Percentiles rank a stretch among this genome's conserved stretches.
These are phyloP conservation scores for Atethmia centrago DNA, from an alignment of 2,888 invertebrate species.

Conservation along the genomic window DNA sequence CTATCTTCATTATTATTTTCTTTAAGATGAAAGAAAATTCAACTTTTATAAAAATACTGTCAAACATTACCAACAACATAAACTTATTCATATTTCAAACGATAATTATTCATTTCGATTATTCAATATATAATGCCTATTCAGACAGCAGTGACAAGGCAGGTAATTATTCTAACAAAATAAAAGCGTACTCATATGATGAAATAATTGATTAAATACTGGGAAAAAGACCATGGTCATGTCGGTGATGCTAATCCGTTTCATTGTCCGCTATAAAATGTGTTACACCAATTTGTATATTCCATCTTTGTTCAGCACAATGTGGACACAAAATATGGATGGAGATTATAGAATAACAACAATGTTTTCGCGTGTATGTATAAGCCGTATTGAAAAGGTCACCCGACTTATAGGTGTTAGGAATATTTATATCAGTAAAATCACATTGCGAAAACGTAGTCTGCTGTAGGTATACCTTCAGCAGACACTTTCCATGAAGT, in stretches of 20 bases:
- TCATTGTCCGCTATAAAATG: slow-evolving; percentile 52
- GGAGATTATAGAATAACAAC: background rate
- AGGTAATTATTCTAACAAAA: slow-evolving; percentile 17
- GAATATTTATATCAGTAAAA: background rate
- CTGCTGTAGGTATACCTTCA: background rate
- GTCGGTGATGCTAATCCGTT: slow-evolving; percentile 52
- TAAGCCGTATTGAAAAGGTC: background rate
- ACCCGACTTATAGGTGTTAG: background rate
- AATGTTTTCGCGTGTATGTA: background rate
- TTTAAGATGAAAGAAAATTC: background rate
- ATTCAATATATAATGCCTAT: slow-evolving; percentile 2
- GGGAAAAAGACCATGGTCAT: slow-evolving; percentile 54
- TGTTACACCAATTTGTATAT: slow-evolving; percentile 44
- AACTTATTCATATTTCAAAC: background rate
- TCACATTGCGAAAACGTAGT: background rate
- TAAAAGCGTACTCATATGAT: slow-evolving; percentile 29
- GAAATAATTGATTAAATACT: slow-evolving; percentile 65
- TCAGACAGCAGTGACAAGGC: slow-evolving; percentile 14
- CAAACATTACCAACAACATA: background rate
- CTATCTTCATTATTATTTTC: background rate
- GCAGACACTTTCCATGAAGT: background rate
- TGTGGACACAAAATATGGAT: slow-evolving; percentile 16
- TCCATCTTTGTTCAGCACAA: slow-evolving; percentile 23
- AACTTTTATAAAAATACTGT: background rate
- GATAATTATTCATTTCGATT: slow-evolving; percentile 2